phyloP scores from a whole-genome alignment of 2,113 vertebrate genomes.

The Mohoua ochrocephala region DNA sequence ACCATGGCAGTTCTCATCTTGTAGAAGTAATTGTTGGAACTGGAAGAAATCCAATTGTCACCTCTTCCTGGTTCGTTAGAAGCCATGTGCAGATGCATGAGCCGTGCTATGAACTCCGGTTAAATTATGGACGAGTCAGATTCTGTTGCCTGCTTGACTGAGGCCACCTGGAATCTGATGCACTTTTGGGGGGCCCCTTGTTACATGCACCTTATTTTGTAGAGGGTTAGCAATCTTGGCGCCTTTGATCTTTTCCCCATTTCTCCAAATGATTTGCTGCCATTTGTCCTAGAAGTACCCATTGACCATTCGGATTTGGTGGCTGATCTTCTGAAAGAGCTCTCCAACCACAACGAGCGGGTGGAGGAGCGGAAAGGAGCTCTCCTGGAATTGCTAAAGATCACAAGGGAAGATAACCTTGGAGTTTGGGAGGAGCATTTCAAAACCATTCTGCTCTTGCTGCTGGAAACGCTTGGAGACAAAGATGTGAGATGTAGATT shows the following conservation, averaged over 20 bases:
- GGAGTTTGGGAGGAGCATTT: constrained; percentile 99
- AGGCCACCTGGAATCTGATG: neutral
- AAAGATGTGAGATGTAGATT: constrained; percentile 84
- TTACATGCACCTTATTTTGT: neutral
- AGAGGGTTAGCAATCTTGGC: neutral
- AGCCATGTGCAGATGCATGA: neutral
- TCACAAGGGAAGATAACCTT: constrained; percentile 90
- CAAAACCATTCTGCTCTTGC: constrained; percentile 93
- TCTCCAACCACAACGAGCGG: constrained; percentile 96
- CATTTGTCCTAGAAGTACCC: constrained; percentile 69
- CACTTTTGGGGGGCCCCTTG: accelerated
- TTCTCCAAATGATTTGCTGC: constrained; percentile 20
- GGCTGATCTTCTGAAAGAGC: constrained; percentile 93
- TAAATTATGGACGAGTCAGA: neutral
- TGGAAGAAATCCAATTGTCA: neutral
- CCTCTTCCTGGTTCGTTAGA: neutral
- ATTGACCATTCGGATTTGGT: constrained; percentile 93
- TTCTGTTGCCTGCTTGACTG: neutral
- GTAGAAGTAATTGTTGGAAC: neutral
- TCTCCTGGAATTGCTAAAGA: constrained; percentile 92
- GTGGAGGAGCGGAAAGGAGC: constrained; percentile 92
- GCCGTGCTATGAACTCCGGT: neutral
- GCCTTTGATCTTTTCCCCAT: neutral
- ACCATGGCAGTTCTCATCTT: neutral
- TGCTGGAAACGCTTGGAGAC: constrained; percentile 94